Base-by-base conservation (phyloP, 2,888 invertebrate species). In the Brassicogethes aeneus region DNA sequence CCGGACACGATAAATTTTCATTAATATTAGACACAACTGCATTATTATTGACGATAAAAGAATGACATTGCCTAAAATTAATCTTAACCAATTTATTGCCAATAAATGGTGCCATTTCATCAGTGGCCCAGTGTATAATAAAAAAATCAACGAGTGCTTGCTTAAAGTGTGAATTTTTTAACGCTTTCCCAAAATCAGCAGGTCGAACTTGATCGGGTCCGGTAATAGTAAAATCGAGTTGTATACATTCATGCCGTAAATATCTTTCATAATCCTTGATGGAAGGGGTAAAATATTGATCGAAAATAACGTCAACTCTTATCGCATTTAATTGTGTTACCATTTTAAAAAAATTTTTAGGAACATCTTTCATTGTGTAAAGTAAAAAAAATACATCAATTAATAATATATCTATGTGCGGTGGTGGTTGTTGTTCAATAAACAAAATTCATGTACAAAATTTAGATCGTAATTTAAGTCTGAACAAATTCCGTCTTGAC, bases 321-420 rank as follows among this genome's bases (percentile, higher is more conserved):
- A 36, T 31, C 15, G 53, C 46, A 44, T 50, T 42, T 2, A 29
- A 2, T 15, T 33, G 34, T 7, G 37, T 33, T 15, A 43, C 23
- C 36, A 44, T 34, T 39, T 42, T 3, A 44, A 32, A 56, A 46
- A 57, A 61, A 17, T 53, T 55, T 50, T 44, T 38, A 14, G 60
- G 57, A 1, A 59, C 41, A 41, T 61, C 50, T 51, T 52, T 59
- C 39, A 55, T 51, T 3, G 52, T 43, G 46, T 61, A 57, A n/a
- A 45, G 32, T 14, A 48, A 29, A 38, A 46, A 60, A 40, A 63
- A 64, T 5, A 57, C 61, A 52, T 63, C 61, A 41, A 60, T 47
- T 30, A 62, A 41, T 7, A 54, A 17, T 17, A 55, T 40, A 47
- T 60, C 54, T 7, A 44, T 46, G 3, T 35, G 30, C 15, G 12